Conservation (phyloP, 2,797 vertebrate species). For the Bufotes viridis region DNA sequence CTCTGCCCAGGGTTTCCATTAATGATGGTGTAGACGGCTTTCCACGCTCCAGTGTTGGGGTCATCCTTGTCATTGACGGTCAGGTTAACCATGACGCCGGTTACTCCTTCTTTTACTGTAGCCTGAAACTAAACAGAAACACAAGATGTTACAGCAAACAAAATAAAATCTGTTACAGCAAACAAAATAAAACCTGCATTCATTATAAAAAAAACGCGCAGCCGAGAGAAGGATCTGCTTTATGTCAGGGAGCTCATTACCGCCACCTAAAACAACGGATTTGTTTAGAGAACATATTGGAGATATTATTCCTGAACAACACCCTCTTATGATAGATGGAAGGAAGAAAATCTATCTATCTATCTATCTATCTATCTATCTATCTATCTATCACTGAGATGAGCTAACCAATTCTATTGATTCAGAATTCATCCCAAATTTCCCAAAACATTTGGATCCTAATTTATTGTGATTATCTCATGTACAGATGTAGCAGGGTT, state of each 20-base stretch:
- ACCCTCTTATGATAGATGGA: slow-evolving; percentile 59
- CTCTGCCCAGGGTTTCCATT: slow-evolving; percentile 89
- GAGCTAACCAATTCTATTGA: too few species aligned
- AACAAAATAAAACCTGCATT: not conserved
- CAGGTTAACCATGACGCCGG: slow-evolving; percentile 91
- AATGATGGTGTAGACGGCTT: slow-evolving; percentile 91
- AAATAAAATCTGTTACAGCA: not conserved
- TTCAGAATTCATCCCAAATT: too few species aligned
- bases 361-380: too few species aligned
- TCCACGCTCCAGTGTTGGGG: slow-evolving; percentile 88
- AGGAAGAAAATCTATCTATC: slow-evolving; percentile 53
- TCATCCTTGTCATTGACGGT: slow-evolving; percentile 93
- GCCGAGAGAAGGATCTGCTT: slow-evolving; percentile 55
- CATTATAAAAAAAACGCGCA: not conserved
- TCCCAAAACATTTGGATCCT: too few species aligned
- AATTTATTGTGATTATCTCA: too few species aligned
- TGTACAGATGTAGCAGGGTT: too few species aligned
- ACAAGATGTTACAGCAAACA: not conserved
- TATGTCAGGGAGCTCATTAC: slow-evolving; percentile 42
- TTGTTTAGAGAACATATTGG: slow-evolving; percentile 55
- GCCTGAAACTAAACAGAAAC: slow-evolving; percentile 85
- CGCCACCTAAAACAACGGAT: slow-evolving; percentile 62
- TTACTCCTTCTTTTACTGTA: slow-evolving; percentile 87
- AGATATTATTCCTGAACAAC: slow-evolving; percentile 59
- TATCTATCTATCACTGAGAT: too few species aligned